These are phyloP conservation scores for Drosophila glabriapex DNA, from an alignment of 2,888 invertebrate genomes.

Conservation along the genomic window DNA sequence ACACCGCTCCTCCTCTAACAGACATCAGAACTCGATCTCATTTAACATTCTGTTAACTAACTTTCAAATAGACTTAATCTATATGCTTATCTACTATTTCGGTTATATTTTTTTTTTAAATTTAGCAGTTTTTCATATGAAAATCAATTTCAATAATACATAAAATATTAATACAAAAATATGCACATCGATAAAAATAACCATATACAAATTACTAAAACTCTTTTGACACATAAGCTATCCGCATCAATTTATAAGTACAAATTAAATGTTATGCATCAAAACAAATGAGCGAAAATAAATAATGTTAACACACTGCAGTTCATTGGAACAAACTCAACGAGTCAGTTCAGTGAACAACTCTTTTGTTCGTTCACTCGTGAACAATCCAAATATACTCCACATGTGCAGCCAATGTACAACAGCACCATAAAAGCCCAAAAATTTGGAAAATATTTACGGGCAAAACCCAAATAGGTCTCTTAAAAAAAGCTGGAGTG, in stretches of 20 bases:
- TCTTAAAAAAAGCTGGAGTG: constrained; percentile 6
- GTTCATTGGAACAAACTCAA: constrained; percentile 34
- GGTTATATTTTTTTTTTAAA: background rate
- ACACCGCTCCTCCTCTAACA: constrained; percentile 6
- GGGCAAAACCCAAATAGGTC: constrained; percentile 31
- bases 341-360: constrained; percentile 30
- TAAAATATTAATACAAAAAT: background rate
- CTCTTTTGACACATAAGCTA: background rate
- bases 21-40: background rate
- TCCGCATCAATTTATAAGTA: background rate
- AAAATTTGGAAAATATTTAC: constrained; percentile 52
- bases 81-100: background rate
- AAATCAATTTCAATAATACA: background rate
- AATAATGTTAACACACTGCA: constrained; percentile 11
- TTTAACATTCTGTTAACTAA: background rate
- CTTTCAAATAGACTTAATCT: background rate
- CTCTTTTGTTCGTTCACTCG: constrained; percentile 32
- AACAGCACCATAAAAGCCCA: constrained; percentile 52
- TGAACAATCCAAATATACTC: constrained; percentile 46
- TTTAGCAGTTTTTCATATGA: background rate
- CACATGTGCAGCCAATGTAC: constrained; percentile 59
- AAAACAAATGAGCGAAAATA: constrained; percentile 1
- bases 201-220: background rate
- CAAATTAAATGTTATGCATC: background rate
- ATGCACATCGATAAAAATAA: background rate